Conservation (phyloP, 1,140 invertebrate genomes). For the Temnothorax curvispinosus region DNA sequence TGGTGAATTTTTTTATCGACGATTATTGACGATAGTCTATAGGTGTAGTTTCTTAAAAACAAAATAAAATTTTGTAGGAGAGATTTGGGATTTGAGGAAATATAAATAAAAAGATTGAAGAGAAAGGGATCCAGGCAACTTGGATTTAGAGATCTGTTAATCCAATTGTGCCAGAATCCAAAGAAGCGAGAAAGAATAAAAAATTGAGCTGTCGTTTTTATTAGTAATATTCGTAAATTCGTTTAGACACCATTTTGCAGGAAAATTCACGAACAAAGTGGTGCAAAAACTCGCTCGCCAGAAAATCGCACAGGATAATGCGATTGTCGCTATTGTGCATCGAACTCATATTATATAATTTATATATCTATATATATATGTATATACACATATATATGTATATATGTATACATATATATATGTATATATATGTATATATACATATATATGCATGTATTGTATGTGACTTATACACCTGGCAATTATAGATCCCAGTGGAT, state of each 20-base stretch:
- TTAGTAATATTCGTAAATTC: slow-evolving; percentile 31
- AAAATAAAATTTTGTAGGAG: slow-evolving; percentile 15
- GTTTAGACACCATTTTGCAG: slow-evolving; percentile 38
- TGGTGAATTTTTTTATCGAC: slow-evolving; percentile 41
- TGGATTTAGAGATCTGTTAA: slow-evolving; percentile 9
- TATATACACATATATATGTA: slow-evolving; percentile 1
- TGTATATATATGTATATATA: slow-evolving; percentile 3
- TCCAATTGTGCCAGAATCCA: slow-evolving; percentile 37
- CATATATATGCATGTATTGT: slow-evolving; percentile 28
- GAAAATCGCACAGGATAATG: slow-evolving; percentile 60
- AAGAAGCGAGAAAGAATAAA: slow-evolving; percentile 20
- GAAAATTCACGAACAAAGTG: slow-evolving; percentile 61
- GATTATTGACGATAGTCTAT: neutral
- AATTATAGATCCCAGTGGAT: slow-evolving; percentile 58
- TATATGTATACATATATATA: slow-evolving; percentile 20
- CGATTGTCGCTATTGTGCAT: slow-evolving; percentile 61
- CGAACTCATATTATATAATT: slow-evolving; percentile 51
- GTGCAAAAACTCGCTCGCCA: slow-evolving; percentile 61
- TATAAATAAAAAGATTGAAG: neutral
- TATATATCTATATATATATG: slow-evolving; percentile 51
- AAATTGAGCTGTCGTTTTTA: slow-evolving; percentile 45
- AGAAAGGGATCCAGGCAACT: neutral
- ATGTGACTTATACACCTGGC: slow-evolving; percentile 46
- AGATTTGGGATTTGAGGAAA: slow-evolving; percentile 13
- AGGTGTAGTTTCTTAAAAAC: neutral